phyloP scores from a whole-genome alignment of 2,797 vertebrate genomes.

The Peromyscus nudipes region DNA sequence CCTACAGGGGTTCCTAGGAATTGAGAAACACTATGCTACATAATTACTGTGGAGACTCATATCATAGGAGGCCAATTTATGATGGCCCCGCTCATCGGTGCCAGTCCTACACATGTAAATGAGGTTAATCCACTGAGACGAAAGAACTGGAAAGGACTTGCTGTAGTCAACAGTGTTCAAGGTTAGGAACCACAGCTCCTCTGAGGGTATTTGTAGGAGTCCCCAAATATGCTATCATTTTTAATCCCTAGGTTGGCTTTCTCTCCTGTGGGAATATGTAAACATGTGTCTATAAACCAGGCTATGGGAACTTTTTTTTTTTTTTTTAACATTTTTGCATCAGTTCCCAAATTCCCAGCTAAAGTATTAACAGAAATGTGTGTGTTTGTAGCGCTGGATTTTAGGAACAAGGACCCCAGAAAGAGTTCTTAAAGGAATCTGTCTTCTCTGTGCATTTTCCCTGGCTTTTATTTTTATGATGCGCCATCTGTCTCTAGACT shows the following conservation, averaged over 20 bases:
- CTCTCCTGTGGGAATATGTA: not conserved
- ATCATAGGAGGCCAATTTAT: not conserved
- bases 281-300: not conserved
- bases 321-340: not conserved
- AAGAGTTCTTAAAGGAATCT: slow-evolving; percentile 63
- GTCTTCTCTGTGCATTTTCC: slow-evolving; percentile 32
- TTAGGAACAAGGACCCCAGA: slow-evolving; percentile 48
- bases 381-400: slow-evolving; percentile 51
- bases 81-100: not conserved
- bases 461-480: slow-evolving; percentile 75
- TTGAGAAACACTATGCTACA: not conserved
- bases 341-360: slow-evolving; percentile 52
- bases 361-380: slow-evolving; percentile 35
- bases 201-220: not conserved
- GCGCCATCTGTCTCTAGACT: slow-evolving; percentile 73
- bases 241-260: slow-evolving; percentile 1
- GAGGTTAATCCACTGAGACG: not conserved
- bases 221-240: not conserved
- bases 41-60: not conserved
- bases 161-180: not conserved
- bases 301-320: not conserved
- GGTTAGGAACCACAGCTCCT: not conserved
- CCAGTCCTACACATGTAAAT: not conserved
- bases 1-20: not conserved
- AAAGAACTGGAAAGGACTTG: not conserved